phyloP scores from a whole-genome alignment of 2,888 invertebrate genomes.

The Cloeon dipterum region DNA sequence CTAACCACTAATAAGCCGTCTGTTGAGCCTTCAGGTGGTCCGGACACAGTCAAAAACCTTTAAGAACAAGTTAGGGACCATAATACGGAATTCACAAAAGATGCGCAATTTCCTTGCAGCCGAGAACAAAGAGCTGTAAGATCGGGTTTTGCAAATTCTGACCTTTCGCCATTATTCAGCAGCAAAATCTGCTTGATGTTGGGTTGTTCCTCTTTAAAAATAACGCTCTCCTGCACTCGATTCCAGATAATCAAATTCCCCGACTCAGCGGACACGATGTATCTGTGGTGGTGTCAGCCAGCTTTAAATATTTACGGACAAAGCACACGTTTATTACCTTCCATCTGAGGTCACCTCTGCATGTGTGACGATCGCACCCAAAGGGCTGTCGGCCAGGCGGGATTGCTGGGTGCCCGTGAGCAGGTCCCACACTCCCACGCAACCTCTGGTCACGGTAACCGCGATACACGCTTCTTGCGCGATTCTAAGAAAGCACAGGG shows the following conservation, averaged over 20 bases:
- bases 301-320: constrained; percentile 9
- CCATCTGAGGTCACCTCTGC: constrained; percentile 72
- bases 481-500: constrained; percentile 31
- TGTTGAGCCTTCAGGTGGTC: constrained; percentile 31
- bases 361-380: constrained; percentile 86
- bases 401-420: constrained; percentile 61
- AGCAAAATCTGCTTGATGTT: constrained; percentile 53
- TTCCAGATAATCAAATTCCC: constrained; percentile 84
- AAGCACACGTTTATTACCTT: no score
- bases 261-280: constrained; percentile 77
- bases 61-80: no score
- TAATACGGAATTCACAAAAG: no score
- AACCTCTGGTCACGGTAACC: constrained; percentile 80
- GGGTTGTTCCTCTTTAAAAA: constrained; percentile 63
- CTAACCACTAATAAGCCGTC: constrained; percentile 8
- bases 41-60: constrained; percentile 48
- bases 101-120: no score
- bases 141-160: no score
- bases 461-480: constrained; percentile 60
- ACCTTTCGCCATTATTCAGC: constrained; percentile 39
- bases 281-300: constrained; percentile 21
- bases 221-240: constrained; percentile 37
- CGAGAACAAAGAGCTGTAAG: no score
- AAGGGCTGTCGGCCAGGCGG: constrained; percentile 71
- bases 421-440: constrained; percentile 88